Evolutionary conservation across 2,888 invertebrate genomes (phyloP).

Genomic region (Myopa tessellatipennis): DNA sequence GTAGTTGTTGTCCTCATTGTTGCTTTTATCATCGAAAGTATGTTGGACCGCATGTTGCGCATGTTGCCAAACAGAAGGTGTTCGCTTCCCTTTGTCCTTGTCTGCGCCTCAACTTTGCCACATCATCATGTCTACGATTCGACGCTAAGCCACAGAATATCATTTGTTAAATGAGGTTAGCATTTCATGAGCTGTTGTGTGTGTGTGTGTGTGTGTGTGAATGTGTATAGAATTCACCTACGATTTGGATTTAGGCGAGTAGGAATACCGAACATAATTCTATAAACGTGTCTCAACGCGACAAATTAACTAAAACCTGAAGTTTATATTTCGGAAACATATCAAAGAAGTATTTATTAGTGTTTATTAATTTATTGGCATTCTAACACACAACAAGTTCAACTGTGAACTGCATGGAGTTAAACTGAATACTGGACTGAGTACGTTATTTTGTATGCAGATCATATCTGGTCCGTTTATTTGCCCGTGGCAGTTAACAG

Average conservation of each 20-base stretch:
- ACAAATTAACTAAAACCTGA: neutral
- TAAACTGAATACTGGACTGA: too few species aligned
- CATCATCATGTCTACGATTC: neutral
- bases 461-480: too few species aligned
- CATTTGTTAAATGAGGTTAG: constrained; percentile 13
- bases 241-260: constrained; percentile 40
- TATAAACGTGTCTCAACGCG: neutral
- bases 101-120: neutral
- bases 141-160: neutral
- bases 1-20: neutral
- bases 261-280: neutral
- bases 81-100: neutral
- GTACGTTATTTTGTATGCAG: too few species aligned
- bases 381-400: too few species aligned
- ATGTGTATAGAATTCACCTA: constrained; percentile 35
- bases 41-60: constrained; percentile 48
- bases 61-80: constrained; percentile 48
- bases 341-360: too few species aligned
- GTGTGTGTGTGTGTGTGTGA: constrained; percentile 14
- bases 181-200: neutral
- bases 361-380: too few species aligned
- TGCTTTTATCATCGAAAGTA: constrained; percentile 3
- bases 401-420: too few species aligned
- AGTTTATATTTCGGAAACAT: too few species aligned
- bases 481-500: too few species aligned